phyloP scores from a whole-genome alignment of 2,888 invertebrate genomes.

The Unio pictorum region DNA sequence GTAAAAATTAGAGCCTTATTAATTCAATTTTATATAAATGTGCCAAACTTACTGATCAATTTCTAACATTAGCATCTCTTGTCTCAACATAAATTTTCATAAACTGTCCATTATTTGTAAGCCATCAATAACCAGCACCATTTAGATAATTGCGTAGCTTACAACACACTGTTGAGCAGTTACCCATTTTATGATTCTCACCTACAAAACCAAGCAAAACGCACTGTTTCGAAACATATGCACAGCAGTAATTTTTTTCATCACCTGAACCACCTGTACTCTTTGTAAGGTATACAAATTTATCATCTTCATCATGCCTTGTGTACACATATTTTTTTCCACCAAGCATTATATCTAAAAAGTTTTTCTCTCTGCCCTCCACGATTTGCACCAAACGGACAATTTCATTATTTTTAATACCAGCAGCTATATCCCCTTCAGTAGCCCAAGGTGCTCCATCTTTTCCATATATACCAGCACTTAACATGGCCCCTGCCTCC shows the following conservation, averaged over 20 bases:
- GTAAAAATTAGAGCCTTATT: no score
- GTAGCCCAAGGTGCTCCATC: constrained; percentile 34
- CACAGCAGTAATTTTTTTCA: constrained; percentile 30
- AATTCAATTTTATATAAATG: no score
- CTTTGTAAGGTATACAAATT: constrained; percentile 24
- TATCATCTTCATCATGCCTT: constrained; percentile 24
- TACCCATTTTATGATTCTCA: constrained; percentile 34
- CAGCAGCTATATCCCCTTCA: constrained; percentile 14
- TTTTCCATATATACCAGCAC: constrained; percentile 30
- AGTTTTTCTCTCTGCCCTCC: constrained; percentile 25
- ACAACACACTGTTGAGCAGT: constrained; percentile 30
- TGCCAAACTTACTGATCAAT: no score
- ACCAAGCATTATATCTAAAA: constrained; percentile 26
- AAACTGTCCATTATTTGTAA: neutral
- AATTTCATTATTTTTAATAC: constrained; percentile 22
- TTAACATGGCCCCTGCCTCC: constrained; percentile 28
- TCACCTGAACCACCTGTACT: constrained; percentile 23
- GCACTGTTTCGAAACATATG: constrained; percentile 24
- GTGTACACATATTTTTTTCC: constrained; percentile 27
- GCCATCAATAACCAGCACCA: constrained; percentile 26
- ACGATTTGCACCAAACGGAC: constrained; percentile 25
- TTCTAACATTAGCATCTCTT: no score
- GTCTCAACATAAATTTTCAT: no score
- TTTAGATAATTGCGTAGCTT: constrained; percentile 33
- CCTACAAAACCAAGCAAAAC: constrained; percentile 29